phyloP scores from a whole-genome alignment of 2,113 vertebrate genomes.

The Salvelinus namaycush region DNA sequence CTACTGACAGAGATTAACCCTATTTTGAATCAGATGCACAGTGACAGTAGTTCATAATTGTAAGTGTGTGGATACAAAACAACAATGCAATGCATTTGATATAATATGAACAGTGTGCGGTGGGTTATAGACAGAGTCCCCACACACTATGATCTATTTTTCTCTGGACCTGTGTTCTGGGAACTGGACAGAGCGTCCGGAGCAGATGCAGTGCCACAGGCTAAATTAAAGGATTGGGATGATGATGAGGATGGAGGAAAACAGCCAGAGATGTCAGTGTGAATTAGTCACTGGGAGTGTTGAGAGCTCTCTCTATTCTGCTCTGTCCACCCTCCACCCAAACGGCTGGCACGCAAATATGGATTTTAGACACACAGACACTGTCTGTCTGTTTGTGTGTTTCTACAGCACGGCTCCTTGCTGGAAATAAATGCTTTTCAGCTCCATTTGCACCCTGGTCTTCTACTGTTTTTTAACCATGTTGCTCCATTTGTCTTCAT shows the following conservation, averaged over 20 bases:
- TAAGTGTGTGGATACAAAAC: too few relatives aligned
- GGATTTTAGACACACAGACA: constrained; percentile 31
- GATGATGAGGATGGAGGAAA: constrained; percentile 23
- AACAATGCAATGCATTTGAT: too few relatives aligned
- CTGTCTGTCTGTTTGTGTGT: too few relatives aligned
- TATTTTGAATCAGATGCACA: too few relatives aligned
- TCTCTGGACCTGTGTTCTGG: constrained; percentile 12
- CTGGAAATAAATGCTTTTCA: too few relatives aligned
- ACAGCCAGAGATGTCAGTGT: constrained; percentile 34
- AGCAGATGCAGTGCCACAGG: constrained; percentile 48
- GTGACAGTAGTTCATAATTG: too few relatives aligned
- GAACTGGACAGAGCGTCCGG: constrained; percentile 8
- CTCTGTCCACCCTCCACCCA: too few relatives aligned
- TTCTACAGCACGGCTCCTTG: too few relatives aligned
- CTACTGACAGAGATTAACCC: not conserved
- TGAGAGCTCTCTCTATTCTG: constrained; percentile 17
- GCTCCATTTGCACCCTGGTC: too few relatives aligned
- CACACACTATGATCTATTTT: constrained; percentile 16
- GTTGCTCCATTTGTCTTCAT: too few relatives aligned
- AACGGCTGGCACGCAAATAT: constrained; percentile 24
- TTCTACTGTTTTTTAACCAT: too few relatives aligned
- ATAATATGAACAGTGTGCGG: not conserved
- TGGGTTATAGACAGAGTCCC: not conserved
- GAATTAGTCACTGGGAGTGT: constrained; percentile 46
- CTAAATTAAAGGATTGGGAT: constrained; percentile 39